Conservation (phyloP, 2,113 vertebrate genomes). For the Gopherus evgoodei region DNA sequence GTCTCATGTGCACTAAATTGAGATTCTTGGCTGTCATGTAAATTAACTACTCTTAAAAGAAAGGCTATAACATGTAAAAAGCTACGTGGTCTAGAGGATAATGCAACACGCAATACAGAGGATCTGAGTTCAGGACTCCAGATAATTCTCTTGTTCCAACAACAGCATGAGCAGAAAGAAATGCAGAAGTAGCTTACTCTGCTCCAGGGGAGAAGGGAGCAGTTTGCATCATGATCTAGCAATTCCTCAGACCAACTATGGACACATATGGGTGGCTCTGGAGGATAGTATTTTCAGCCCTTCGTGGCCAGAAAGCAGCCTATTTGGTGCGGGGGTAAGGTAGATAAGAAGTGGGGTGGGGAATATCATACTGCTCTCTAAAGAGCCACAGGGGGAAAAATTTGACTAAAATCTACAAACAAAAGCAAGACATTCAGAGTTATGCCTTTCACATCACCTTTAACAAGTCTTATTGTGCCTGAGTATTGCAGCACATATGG, state of each 20-base stretch:
- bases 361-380: background rate
- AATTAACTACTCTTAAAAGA: background rate
- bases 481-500: background rate
- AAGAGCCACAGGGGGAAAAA: background rate
- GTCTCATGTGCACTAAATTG: background rate
- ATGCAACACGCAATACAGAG: background rate
- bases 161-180: background rate
- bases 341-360: background rate
- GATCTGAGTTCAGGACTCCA: background rate
- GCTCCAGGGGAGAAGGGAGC: background rate
- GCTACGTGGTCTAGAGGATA: background rate
- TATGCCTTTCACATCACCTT: background rate
- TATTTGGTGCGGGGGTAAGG: fast-evolving
- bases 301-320: background rate
- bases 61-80: background rate
- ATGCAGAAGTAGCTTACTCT: background rate
- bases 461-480: slow-evolving; percentile 13
- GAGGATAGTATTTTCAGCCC: background rate
- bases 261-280: background rate
- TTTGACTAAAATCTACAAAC: background rate
- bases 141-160: background rate
- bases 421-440: background rate
- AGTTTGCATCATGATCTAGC: background rate
- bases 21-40: background rate
- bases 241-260: background rate